Evolutionary conservation across 2,888 invertebrate genomes (phyloP), one percentile per base, ranked within the genome.

Genomic region (Tanypteryx hageni): DNA sequence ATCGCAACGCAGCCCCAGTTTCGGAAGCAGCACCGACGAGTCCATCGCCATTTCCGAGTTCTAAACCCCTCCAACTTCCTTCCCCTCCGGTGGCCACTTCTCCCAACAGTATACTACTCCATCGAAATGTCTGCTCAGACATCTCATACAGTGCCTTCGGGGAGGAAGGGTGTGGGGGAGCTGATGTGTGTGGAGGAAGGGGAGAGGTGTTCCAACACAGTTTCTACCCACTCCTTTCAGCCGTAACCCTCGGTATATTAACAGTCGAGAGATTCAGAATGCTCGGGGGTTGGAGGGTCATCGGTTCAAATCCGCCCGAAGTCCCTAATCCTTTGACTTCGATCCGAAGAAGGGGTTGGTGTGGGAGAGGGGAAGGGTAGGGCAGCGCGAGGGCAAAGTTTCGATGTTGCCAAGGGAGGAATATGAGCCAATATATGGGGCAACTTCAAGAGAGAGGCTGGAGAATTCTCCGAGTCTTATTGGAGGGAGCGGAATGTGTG

Each of bases 351-450:
- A 68, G 68, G n/a, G 76, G 27, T 76, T 27, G 22, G 76, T 13
- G 27, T 11, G 68, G n/a, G 44, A 44, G 44, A 44, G 44, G 44
- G 44, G 44, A 18, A 57, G 57, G 83, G 18, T 14, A 56, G n/a
- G 76, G n/a, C 18, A 11, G 14, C n/a, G 56, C 10, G 83, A 57
- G 22, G 22, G 31, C 44, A 64, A 64, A n/a, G 89, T 89, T n/a
- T 61, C 44, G 56, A n/a, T 9, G 86, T 11, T 16, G 18, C 14
- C 14, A 57, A 16, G 56, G 83, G 83, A 61, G 31, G 64, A 56
- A 89, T 89, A 89, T 89, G 89, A 89, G 68, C 89, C 89, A 89
- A 89, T 89, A 89, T 68, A 64, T 89, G 89, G 58, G 44, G 44
- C 64, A 89, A 89, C 61, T 89, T 89, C 83, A 56, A 16, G 44